Percentiles rank a stretch among this genome's conserved stretches.
Conservation (phyloP, 2,888 invertebrate species). For the Eumerus sabulonum region DNA sequence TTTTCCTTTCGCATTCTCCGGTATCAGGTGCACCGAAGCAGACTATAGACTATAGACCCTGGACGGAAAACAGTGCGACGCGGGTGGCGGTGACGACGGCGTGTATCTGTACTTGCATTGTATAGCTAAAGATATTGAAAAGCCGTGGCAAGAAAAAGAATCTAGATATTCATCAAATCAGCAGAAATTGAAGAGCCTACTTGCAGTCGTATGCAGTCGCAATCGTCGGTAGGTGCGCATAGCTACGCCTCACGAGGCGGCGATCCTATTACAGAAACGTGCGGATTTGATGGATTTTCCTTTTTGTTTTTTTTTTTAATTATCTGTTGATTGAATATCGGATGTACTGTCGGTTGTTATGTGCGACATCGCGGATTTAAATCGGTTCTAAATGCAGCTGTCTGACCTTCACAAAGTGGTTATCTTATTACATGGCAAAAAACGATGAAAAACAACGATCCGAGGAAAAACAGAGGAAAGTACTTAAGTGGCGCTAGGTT, state of each 20-base stretch:
- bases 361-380: too few species aligned
- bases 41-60: conserved; percentile 10
- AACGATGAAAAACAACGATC: too few species aligned
- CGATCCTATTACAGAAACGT: conserved; percentile 58
- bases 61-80: background rate
- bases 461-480: too few species aligned
- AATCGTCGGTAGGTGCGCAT: conserved; percentile 26
- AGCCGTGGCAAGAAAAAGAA: conserved; percentile 5
- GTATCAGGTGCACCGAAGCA: conserved; percentile 54
- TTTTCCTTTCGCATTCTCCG: conserved; percentile 55
- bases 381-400: conserved; percentile 2
- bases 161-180: conserved; percentile 34
- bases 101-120: too few species aligned
- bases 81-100: background rate
- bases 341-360: too few species aligned
- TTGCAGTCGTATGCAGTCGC: conserved; percentile 11
- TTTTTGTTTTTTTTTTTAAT: conserved; percentile 1
- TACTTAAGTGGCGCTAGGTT: conserved; percentile 27
- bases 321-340: conserved; percentile 6
- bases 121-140: conserved; percentile 23
- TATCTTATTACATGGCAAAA: conserved; percentile 5
- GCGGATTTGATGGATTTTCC: background rate
- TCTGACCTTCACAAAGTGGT: background rate
- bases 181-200: conserved; percentile 43
- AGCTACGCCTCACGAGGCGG: conserved; percentile 31